Evolutionary conservation across 2,113 vertebrate species (phyloP).

Genomic region (Benthochromis sp.): DNA sequence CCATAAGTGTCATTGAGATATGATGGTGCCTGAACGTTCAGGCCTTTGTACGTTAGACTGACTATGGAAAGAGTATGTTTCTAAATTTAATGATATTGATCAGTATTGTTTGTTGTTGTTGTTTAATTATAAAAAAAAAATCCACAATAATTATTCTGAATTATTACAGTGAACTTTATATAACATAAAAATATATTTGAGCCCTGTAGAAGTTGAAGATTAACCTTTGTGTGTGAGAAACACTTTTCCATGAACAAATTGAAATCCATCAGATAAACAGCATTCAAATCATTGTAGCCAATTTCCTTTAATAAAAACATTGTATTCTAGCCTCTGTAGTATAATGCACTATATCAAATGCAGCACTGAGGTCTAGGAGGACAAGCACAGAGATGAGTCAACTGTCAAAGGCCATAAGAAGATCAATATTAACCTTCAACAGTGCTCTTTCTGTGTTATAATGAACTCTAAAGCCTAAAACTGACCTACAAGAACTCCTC

Average conservation of each 20-base stretch:
- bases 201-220: background rate
- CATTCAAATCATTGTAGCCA: background rate
- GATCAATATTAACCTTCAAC: background rate
- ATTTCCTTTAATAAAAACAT: background rate
- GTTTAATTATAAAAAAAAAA: background rate
- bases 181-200: background rate
- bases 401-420: background rate
- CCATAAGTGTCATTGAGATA: background rate
- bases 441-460: background rate
- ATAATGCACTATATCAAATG: background rate
- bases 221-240: background rate
- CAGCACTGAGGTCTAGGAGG: background rate
- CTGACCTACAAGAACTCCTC: background rate
- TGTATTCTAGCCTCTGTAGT: background rate
- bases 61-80: background rate
- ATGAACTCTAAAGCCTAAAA: background rate
- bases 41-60: accelerated
- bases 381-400: background rate
- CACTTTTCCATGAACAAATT: accelerated
- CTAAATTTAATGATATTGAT: background rate
- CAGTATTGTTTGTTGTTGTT: background rate
- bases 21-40: background rate
- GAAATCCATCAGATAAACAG: background rate
- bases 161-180: background rate
- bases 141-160: background rate